Conservation (phyloP, 2,113 vertebrate species). For the Atlantisia rogersi region DNA sequence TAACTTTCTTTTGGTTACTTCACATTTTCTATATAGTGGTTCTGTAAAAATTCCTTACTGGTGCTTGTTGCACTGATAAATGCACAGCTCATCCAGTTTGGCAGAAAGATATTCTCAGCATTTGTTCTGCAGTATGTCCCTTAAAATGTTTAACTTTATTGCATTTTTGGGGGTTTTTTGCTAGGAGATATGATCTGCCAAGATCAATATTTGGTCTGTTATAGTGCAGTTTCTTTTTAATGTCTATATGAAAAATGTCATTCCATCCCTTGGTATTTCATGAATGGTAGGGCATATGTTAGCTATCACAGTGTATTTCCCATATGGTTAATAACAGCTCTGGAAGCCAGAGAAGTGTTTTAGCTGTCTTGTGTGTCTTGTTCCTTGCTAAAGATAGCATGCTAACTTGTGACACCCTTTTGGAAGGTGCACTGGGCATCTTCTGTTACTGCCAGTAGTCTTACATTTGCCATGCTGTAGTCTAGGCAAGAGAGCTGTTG, state of each 20-base stretch:
- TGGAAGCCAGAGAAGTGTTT: background rate
- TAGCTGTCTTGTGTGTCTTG: background rate
- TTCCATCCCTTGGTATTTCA: background rate
- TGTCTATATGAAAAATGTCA: background rate
- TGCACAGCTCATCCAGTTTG: background rate
- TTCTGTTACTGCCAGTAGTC: background rate
- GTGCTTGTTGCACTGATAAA: background rate
- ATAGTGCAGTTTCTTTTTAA: background rate
- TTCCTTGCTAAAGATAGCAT: background rate
- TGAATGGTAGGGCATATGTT: background rate
- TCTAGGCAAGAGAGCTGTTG: background rate
- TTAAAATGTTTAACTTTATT: background rate
- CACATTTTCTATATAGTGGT: background rate
- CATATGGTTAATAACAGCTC: background rate
- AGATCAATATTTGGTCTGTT: background rate
- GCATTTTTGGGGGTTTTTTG: background rate
- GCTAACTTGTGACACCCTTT: background rate
- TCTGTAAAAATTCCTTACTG: background rate
- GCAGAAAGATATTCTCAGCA: background rate
- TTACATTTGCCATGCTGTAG: background rate
- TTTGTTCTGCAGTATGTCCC: background rate
- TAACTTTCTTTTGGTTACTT: background rate
- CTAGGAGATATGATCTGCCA: background rate
- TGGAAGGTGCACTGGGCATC: fast-evolving
- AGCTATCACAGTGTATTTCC: background rate